These are phyloP conservation scores for Drosophila tanythrix DNA, from an alignment of 2,888 invertebrate genomes.

Conservation along the genomic window DNA sequence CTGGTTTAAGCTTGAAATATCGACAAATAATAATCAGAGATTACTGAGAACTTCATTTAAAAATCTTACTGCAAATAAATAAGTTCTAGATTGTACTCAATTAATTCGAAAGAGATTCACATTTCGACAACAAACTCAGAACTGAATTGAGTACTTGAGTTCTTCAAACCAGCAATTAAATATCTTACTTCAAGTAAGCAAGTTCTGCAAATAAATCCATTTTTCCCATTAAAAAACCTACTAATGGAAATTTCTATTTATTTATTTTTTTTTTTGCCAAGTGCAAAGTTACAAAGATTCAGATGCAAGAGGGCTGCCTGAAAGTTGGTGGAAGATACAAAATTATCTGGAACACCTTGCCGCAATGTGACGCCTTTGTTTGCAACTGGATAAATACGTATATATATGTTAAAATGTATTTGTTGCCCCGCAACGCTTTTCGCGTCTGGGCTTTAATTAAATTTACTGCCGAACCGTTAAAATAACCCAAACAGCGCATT, in stretches of 20 bases:
- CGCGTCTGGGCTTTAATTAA: slow-evolving; percentile 59
- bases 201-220: not conserved
- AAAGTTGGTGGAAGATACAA: not conserved
- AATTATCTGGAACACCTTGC: slow-evolving; percentile 5
- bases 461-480: slow-evolving; percentile 69
- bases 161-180: not conserved
- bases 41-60: not conserved
- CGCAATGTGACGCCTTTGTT: slow-evolving; percentile 59
- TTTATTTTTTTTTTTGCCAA: not conserved
- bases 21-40: not conserved
- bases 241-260: no score
- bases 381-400: slow-evolving; percentile 32
- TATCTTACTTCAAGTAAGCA: no score
- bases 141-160: no score
- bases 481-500: slow-evolving; percentile 54
- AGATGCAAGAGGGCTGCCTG: slow-evolving; percentile 29
- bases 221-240: not conserved
- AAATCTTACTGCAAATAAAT: not conserved
- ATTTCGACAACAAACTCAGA: no score
- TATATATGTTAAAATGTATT: not conserved
- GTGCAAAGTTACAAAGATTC: slow-evolving; percentile 11
- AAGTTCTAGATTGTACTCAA: not conserved
- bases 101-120: not conserved
- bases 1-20: not conserved
- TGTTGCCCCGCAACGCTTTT: not conserved